phyloP scores from a whole-genome alignment of 2,113 vertebrate species.

The Chloropsis hardwickii region DNA sequence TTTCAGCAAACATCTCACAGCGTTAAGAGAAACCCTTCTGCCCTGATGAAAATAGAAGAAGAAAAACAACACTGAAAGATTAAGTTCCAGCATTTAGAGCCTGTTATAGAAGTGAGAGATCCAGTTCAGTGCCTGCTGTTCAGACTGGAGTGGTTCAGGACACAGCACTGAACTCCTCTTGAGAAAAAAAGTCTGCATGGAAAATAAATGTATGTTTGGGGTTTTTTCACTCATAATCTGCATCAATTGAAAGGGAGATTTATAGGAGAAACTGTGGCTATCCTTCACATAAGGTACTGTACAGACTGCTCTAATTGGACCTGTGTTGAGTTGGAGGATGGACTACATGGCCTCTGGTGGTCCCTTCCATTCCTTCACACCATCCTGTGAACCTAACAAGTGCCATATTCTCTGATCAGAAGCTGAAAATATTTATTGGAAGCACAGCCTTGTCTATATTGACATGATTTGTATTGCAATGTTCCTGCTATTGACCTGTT shows the following conservation, averaged over 20 bases:
- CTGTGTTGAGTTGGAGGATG: not conserved
- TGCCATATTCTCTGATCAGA: not conserved
- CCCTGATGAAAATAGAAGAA: not conserved
- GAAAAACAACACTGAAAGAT: not conserved
- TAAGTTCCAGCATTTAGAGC: not conserved
- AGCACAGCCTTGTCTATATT: not conserved
- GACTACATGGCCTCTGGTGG: not conserved
- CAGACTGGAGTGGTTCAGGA: not conserved
- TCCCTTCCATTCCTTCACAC: not conserved
- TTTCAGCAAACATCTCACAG: not conserved
- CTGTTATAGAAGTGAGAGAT: not conserved
- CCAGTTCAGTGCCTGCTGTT: not conserved
- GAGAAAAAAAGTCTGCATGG: not conserved
- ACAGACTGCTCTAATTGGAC: not conserved
- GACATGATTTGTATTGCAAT: not conserved
- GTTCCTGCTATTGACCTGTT: not conserved
- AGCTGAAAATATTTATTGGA: not conserved
- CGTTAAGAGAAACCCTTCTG: not conserved
- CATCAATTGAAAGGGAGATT: not conserved
- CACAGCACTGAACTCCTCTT: not conserved
- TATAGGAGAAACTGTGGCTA: not conserved
- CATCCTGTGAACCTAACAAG: not conserved
- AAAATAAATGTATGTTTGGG: not conserved
- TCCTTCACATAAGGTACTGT: not conserved
- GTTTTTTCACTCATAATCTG: not conserved